phyloP scores from a whole-genome alignment of 37 sponge, comb jelly and placozoan genomes.

The Cliona cf. orientalis region DNA sequence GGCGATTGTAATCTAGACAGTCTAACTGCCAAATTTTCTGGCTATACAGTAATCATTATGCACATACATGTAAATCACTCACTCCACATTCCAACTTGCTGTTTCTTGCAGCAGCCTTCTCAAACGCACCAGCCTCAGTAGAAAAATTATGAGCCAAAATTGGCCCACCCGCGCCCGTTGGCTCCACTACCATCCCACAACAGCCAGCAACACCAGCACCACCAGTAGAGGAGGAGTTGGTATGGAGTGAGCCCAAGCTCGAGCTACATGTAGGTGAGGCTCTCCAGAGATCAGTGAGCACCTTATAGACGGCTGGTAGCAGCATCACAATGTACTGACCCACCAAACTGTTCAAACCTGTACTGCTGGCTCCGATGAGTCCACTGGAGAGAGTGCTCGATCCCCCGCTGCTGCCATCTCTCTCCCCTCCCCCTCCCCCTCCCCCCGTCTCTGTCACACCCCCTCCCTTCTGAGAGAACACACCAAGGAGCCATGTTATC shows the following conservation, averaged over 20 bases:
- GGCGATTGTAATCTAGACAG: too few relatives aligned
- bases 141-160: too few relatives aligned
- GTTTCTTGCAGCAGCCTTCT: neutral
- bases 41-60: too few relatives aligned
- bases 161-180: neutral
- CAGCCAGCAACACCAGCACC: neutral
- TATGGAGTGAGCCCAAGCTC: too few relatives aligned
- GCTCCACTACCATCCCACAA: neutral
- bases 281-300: slow-evolving; percentile 47
- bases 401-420: neutral
- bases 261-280: neutral
- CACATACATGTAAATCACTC: too few relatives aligned
- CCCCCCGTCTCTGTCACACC: neutral
- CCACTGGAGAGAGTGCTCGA: neutral
- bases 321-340: slow-evolving; percentile 36
- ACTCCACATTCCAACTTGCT: neutral
- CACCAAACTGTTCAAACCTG: slow-evolving; percentile 22
- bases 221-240: too few relatives aligned
- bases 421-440: neutral
- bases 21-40: too few relatives aligned
- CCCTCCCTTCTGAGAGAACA: slow-evolving; percentile 34
- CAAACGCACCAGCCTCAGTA: neutral
- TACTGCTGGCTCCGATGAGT: too few relatives aligned
- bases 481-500: slow-evolving; percentile 58
- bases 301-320: slow-evolving; percentile 44